These are phyloP conservation scores for Chlamydotis undulata DNA, from an alignment of 2,113 vertebrate genomes.

Conservation along the genomic window DNA sequence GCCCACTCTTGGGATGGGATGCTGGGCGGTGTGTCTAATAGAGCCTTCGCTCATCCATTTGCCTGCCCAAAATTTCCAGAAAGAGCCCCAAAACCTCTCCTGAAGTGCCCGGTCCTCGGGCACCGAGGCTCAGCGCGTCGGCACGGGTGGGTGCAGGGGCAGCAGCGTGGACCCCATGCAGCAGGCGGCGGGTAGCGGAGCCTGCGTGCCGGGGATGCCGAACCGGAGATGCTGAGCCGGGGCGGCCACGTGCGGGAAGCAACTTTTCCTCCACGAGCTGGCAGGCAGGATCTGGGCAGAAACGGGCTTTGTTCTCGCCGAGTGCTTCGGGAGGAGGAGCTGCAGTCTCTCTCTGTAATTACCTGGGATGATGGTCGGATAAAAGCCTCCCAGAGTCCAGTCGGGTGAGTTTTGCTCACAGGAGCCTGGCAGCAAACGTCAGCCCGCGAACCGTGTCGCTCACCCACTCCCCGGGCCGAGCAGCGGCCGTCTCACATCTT, in stretches of 20 bases:
- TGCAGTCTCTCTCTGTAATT: slow-evolving; percentile 21
- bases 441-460: neutral
- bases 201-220: neutral
- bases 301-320: neutral
- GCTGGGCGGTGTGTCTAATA: neutral
- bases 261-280: neutral
- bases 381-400: slow-evolving; percentile 16
- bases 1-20: neutral
- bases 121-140: neutral
- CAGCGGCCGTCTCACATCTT: fast-evolving
- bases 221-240: neutral
- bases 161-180: neutral
- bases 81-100: neutral
- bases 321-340: neutral
- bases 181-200: neutral
- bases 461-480: fast-evolving
- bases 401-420: neutral
- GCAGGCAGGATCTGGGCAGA: neutral
- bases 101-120: neutral
- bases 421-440: neutral
- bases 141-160: neutral
- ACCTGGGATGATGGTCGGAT: neutral
- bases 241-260: neutral
- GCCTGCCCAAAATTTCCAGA: fast-evolving
- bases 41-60: neutral